Base-by-base conservation (phyloP, 2,113 vertebrate genomes). In the Polypterus bichir region DNA sequence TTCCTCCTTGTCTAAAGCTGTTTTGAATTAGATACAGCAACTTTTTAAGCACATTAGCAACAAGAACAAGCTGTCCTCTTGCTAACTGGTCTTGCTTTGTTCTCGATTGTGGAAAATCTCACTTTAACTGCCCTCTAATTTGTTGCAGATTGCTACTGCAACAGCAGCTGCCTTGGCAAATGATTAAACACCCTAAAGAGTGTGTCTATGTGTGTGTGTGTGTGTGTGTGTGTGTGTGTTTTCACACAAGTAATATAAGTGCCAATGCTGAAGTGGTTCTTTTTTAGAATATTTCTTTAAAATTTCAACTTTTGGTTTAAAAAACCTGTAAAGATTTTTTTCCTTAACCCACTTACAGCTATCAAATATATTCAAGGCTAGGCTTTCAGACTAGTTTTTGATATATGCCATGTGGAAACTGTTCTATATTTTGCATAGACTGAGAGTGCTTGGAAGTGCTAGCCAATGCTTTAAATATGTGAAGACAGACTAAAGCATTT, bases 41-140 rank as follows among this genome's bases (percentile, higher is more conserved):
- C 81, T 84, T 86, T 88, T 87, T 84, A 88, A 87, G 82, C 84
- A 85, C 81, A 88, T 89, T 87, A 88, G 72, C 87, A 87, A 83
- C 79, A 79, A 88, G 87, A 86, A 89, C 85, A 86, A 86, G 84
- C 86, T 87, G 87, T 86, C 79, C 80, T 82, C 70, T 67, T 82
- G 68, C 79, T 87, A 81, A 84, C 84, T 76, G 79, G 76, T 74
- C 70, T 66, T 48, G 67, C 83, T 89, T 89, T 87, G 81, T 84
- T 87, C 86, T 85, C 73, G 70, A 80, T 82, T 79, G 81, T 87
- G 86, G 86, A 89, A 90, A 89, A 89, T 87, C 83, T 87, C 75
- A 60, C 81, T 87, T 86, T 86, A 89, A 89, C 83, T 86, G 85
- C 74, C 75, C 73, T 82, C 81, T 89, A 86, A 89, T 87, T 84